These are phyloP conservation scores for Pyrocephalus nanus DNA, from an alignment of 2,797 vertebrate genomes.

Conservation along the genomic window DNA sequence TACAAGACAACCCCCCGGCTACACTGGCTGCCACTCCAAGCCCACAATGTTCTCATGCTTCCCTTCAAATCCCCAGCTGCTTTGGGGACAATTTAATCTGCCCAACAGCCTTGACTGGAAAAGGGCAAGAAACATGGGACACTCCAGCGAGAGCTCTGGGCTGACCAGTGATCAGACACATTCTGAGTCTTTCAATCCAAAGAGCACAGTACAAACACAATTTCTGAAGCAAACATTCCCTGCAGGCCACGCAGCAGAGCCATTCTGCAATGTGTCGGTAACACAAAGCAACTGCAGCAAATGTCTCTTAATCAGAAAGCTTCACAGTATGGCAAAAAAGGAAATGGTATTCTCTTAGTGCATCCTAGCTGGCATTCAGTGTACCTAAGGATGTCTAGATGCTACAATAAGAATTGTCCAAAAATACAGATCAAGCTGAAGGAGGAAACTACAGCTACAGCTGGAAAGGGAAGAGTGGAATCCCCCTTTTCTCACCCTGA, in stretches of 20 bases:
- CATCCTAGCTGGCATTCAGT: neutral
- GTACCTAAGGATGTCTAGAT: neutral
- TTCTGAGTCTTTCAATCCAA: rapidly evolving
- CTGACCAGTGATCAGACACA: neutral
- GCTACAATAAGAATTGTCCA: neutral
- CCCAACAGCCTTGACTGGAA: neutral
- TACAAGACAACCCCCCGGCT: neutral
- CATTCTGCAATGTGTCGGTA: neutral
- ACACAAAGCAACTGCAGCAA: neutral
- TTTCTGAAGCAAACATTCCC: neutral
- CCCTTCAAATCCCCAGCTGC: neutral
- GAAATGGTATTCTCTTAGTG: neutral
- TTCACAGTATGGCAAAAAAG: neutral
- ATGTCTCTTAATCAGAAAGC: neutral
- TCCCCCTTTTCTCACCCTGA: neutral
- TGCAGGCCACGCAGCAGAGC: neutral
- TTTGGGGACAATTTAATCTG: neutral
- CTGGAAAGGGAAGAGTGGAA: neutral
- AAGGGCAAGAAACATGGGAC: neutral
- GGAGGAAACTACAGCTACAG: neutral
- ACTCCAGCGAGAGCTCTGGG: neutral
- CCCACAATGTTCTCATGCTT: neutral
- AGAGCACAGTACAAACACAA: neutral
- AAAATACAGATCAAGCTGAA: neutral
- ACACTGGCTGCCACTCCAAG: neutral